Evolutionary conservation across 1,140 invertebrate species (phyloP), one percentile per base, ranked within the genome.

Genomic region (Eufriesea mexicana): DNA sequence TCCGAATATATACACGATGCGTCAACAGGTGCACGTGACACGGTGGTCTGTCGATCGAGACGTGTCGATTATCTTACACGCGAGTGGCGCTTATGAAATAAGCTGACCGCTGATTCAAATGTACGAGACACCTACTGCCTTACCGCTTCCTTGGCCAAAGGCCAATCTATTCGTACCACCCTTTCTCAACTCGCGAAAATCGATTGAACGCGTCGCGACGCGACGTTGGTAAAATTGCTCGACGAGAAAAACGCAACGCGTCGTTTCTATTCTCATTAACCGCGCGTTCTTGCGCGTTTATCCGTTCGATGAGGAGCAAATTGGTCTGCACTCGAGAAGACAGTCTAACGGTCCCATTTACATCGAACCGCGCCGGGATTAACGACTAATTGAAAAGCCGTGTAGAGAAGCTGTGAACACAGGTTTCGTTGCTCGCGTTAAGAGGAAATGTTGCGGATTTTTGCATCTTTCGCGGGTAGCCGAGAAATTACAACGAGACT

Each of bases 381-480:
- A 76, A 74, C 51, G 62, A 82, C 74, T 82, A 82, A 82, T 82
- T 82, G 72, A 82, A 82, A 77, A 77, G 2, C 73, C 80, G 62
- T 81, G 79, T 81, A 66, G 62, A 51, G 35, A 25, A n/a, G 47
- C 51, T 49, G n/a, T 12, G 35, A 51, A 42, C 25, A 23, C 12
- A 4, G 49, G 59, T 47, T 66, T 64, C 23, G 18, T 47, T 51
- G n/a, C 4, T 28, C 49, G 57, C 14, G 47, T 28, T 35, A 16
- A 42, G 28, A 73, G 64, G 25, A 18, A 49, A 25, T 35, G 78
- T 28, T 51, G 5, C 0, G 2, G 12, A 72, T 51, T 77, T 77
- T 77, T 64, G 74, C 47, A 49, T 20, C 23, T 51, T 47, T 20
- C 45, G 25, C n/a, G 5, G 42, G 8, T 28, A 18, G 25, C 18